These are phyloP conservation scores for Drosophila lowei DNA, from an alignment of 1,140 invertebrate species.

Conservation along the genomic window DNA sequence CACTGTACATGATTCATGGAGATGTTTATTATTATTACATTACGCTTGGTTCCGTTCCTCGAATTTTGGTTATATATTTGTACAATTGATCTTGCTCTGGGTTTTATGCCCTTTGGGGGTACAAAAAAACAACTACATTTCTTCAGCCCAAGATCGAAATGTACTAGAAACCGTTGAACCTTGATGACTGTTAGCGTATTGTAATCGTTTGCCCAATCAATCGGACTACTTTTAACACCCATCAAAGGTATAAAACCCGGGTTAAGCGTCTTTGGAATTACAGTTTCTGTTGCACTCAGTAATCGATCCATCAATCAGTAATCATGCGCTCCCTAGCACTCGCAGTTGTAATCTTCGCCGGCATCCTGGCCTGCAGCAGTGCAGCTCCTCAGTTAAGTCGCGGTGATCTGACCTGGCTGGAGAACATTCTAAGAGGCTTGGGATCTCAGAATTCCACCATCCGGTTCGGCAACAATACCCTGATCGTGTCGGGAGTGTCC, in stretches of 20 bases:
- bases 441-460: slow-evolving; percentile 25
- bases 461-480: slow-evolving; percentile 34
- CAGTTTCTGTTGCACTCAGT: slow-evolving; percentile 42
- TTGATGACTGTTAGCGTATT: slow-evolving; percentile 23
- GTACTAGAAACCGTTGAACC: neutral
- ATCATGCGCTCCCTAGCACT: slow-evolving; percentile 40
- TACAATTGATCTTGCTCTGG: neutral
- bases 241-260: slow-evolving; percentile 44
- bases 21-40: slow-evolving; percentile 7
- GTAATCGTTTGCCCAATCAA: slow-evolving; percentile 27
- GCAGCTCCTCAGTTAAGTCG: slow-evolving; percentile 31
- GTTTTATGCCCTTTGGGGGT: too few species aligned
- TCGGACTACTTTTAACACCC: slow-evolving; percentile 3
- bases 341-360: slow-evolving; percentile 30
- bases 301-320: slow-evolving; percentile 2
- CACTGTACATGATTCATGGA: slow-evolving; percentile 17
- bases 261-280: neutral
- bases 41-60: neutral
- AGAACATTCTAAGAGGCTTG: slow-evolving; percentile 15
- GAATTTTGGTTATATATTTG: slow-evolving; percentile 51
- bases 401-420: slow-evolving; percentile 12
- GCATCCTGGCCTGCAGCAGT: slow-evolving; percentile 31
- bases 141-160: neutral
- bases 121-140: neutral
- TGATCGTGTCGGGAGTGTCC: slow-evolving; percentile 37